Evolutionary conservation across 2,888 invertebrate genomes (phyloP).

Genomic region (Pristionchus fissidentatus): DNA sequence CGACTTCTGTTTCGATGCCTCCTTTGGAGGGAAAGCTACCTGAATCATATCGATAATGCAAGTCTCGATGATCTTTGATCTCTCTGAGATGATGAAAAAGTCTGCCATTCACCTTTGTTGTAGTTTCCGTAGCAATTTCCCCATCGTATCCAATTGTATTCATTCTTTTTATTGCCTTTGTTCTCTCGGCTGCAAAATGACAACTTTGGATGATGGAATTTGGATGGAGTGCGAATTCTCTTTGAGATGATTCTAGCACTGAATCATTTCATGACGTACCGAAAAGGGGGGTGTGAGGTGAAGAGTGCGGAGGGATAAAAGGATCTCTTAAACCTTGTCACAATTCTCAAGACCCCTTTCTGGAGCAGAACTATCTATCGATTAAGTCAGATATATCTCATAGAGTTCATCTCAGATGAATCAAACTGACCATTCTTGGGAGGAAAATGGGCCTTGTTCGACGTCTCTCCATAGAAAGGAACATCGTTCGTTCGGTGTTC

Average conservation of each 20-base stretch:
- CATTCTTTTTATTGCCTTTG: background rate
- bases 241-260: too few species aligned
- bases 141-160: conserved; percentile 20
- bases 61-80: background rate
- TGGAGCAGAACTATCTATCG: too few species aligned
- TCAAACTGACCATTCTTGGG: conserved; percentile 14
- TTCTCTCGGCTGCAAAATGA: background rate
- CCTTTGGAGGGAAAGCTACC: conserved; percentile 5
- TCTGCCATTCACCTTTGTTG: conserved; percentile 5
- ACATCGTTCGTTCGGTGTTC: conserved; percentile 30
- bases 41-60: background rate
- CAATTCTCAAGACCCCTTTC: too few species aligned
- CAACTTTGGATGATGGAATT: too few species aligned
- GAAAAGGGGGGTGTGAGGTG: too few species aligned
- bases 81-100: too few species aligned
- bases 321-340: too few species aligned
- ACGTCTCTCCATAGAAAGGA: conserved; percentile 40
- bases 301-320: too few species aligned
- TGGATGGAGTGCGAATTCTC: too few species aligned
- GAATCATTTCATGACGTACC: too few species aligned
- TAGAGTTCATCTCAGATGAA: too few species aligned
- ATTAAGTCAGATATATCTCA: too few species aligned
- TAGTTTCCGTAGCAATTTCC: background rate
- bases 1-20: background rate
- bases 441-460: background rate